These are phyloP conservation scores for Hippocampus guttulatus DNA, from an alignment of 2,113 vertebrate species.

Conservation along the genomic window DNA sequence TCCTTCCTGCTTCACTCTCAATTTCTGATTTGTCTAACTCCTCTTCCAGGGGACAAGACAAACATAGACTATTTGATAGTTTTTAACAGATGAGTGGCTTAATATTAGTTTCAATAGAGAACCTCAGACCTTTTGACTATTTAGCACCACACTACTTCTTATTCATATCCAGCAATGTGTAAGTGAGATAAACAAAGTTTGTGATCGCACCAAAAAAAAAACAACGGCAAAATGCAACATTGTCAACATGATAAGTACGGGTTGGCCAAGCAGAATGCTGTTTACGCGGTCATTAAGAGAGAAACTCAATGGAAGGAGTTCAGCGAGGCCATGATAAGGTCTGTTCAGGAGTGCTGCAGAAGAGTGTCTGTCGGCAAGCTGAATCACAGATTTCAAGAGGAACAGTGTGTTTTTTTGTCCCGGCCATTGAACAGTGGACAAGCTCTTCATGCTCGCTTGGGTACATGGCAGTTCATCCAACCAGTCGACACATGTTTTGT, in stretches of 20 bases:
- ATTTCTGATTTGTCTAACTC: constrained; percentile 4
- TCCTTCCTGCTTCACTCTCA: constrained; percentile 2
- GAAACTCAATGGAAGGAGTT: too few relatives aligned
- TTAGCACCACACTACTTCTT: not conserved
- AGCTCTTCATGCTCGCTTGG: too few relatives aligned
- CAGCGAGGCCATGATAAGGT: too few relatives aligned
- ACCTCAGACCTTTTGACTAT: not conserved
- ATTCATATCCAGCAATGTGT: not conserved
- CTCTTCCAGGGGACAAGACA: not conserved
- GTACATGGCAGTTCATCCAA: too few relatives aligned
- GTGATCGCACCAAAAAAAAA: not conserved
- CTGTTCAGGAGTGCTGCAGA: too few relatives aligned
- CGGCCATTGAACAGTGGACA: too few relatives aligned
- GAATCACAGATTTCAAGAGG: too few relatives aligned
- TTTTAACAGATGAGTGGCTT: not conserved
- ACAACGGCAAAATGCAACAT: not conserved
- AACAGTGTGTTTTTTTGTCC: too few relatives aligned
- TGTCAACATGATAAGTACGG: not conserved
- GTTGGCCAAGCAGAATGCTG: too few relatives aligned
- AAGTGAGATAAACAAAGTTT: not conserved
- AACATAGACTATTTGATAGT: not conserved
- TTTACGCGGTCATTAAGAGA: too few relatives aligned
- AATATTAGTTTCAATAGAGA: not conserved
- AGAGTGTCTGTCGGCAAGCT: too few relatives aligned
- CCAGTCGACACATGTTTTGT: too few relatives aligned